Conservation (phyloP, 2,888 invertebrate genomes). For the Sylvicola fuscatus region DNA sequence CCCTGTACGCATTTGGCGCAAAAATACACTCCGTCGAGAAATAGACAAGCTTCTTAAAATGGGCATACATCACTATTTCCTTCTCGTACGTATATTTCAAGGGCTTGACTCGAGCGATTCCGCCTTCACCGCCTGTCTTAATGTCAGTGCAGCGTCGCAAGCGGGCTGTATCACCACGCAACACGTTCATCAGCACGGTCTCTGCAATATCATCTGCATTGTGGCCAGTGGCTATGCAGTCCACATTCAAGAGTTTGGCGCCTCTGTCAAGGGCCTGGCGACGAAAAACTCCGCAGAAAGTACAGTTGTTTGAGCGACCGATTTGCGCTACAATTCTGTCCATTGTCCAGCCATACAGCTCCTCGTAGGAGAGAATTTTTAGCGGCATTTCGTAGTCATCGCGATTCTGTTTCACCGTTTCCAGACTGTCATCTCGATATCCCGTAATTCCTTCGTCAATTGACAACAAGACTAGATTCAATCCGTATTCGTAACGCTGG, state of each 20-base stretch:
- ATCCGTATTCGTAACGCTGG: conserved; percentile 70
- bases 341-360: conserved; percentile 99
- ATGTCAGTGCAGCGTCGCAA: conserved; percentile 81
- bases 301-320: conserved; percentile 84
- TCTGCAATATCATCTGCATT: conserved; percentile 98
- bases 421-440: conserved; percentile 86
- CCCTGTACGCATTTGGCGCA: conserved; percentile 94
- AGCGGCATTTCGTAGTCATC: conserved; percentile 86
- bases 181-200: conserved; percentile 92
- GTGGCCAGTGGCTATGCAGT: conserved; percentile 91
- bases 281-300: conserved; percentile 88
- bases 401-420: conserved; percentile 88
- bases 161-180: conserved; percentile 90
- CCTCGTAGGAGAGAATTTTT: conserved; percentile 90
- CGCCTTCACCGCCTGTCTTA: conserved; percentile 50
- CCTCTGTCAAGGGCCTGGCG: conserved; percentile 93
- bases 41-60: conserved; percentile 86
- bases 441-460: conserved; percentile 98
- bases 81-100: conserved; percentile 96
- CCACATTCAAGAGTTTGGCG: conserved; percentile 66
- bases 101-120: conserved; percentile 84
- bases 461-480: conserved; percentile 76
- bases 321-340: conserved; percentile 87
- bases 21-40: conserved; percentile 98
- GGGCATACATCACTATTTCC: conserved; percentile 98